Conservation (phyloP, 2,888 invertebrate species). For the Meghimatium bilineatum region DNA sequence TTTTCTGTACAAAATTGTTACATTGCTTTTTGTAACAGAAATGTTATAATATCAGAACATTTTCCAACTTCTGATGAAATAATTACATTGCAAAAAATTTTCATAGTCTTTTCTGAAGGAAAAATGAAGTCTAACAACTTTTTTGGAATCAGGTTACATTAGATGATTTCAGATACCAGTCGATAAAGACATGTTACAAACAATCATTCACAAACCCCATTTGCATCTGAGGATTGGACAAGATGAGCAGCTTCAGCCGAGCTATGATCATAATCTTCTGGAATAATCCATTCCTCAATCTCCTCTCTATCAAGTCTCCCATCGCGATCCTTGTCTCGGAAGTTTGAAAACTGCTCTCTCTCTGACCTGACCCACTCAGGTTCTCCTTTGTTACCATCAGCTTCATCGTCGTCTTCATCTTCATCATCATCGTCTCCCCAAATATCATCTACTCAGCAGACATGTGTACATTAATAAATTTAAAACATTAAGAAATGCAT, state of each 20-base stretch:
- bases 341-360: slow-evolving; percentile 90
- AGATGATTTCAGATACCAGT: not conserved
- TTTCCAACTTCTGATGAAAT: too few relatives aligned
- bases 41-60: too few relatives aligned
- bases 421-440: slow-evolving; percentile 64
- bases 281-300: slow-evolving; percentile 90
- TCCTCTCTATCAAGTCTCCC: slow-evolving; percentile 91
- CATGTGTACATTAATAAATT: slow-evolving; percentile 17
- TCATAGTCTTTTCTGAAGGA: too few relatives aligned
- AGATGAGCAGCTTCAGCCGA: slow-evolving; percentile 96
- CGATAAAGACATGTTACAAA: not conserved
- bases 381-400: slow-evolving; percentile 79
- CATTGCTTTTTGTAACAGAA: too few relatives aligned
- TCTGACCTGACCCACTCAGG: slow-evolving; percentile 97
- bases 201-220: slow-evolving; percentile 80
- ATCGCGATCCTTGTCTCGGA: slow-evolving; percentile 88
- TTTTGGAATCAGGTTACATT: too few relatives aligned
- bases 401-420: slow-evolving; percentile 63
- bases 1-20: too few relatives aligned
- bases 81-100: too few relatives aligned
- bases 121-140: too few relatives aligned
- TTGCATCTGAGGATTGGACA: slow-evolving; percentile 91
- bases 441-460: slow-evolving; percentile 52
- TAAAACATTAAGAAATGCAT: not conserved
- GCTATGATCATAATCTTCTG: slow-evolving; percentile 96